phyloP scores from a whole-genome alignment of 1,140 invertebrate species.

The Bradysia coprophila region DNA sequence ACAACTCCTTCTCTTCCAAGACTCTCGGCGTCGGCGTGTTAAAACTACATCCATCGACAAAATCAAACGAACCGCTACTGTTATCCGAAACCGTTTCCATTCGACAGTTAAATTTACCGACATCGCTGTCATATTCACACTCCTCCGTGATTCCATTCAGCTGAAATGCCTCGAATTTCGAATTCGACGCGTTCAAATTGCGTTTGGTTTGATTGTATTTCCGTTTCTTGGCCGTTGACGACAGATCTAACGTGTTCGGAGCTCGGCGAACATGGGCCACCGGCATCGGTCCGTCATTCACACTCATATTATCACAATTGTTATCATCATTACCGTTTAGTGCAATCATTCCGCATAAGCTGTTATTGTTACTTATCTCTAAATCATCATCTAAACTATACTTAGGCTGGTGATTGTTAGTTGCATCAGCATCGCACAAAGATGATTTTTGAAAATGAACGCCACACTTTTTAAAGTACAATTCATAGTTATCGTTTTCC shows the following conservation, averaged over 20 bases:
- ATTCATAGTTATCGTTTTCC: background rate
- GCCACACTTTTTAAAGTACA: background rate
- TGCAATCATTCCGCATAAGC: background rate
- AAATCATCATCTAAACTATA: background rate
- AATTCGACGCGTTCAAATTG: background rate
- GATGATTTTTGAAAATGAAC: constrained; percentile 1
- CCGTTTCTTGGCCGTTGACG: constrained; percentile 1
- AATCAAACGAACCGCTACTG: constrained; percentile 1
- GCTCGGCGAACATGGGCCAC: background rate
- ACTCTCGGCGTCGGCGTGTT: no score
- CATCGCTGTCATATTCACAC: constrained; percentile 5
- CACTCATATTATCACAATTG: background rate
- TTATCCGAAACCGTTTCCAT: background rate
- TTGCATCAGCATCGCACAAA: background rate
- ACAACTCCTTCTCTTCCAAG: background rate
- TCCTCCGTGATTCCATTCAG: constrained; percentile 4
- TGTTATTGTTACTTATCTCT: background rate
- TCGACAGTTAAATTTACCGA: constrained; percentile 6
- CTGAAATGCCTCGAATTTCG: background rate
- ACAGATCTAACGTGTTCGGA: background rate
- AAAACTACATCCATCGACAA: constrained; percentile 1
- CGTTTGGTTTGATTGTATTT: constrained; percentile 1
- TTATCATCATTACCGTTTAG: background rate
- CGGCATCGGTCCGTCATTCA: constrained; percentile 1
- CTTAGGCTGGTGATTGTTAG: background rate